Percentiles rank a stretch among this genome's conserved stretches.
phyloP scores from a whole-genome alignment of 2,113 vertebrate species.

The Gila orcuttii region DNA sequence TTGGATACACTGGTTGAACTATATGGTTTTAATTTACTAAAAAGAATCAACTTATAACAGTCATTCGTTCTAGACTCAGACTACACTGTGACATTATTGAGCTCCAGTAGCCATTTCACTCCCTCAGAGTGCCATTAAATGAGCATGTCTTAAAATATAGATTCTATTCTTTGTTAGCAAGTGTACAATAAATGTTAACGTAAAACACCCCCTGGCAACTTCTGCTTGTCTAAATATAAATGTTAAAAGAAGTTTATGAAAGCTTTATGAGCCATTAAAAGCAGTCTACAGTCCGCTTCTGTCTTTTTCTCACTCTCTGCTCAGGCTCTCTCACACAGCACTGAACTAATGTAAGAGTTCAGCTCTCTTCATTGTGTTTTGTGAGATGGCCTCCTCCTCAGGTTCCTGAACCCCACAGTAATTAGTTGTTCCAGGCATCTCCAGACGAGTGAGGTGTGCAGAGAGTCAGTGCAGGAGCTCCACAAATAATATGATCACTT shows the following conservation, averaged over 20 bases:
- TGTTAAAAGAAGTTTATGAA: slow-evolving; percentile 16
- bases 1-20: neutral
- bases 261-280: slow-evolving; percentile 12
- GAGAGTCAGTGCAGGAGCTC: neutral
- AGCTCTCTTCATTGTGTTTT: neutral
- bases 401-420: slow-evolving; percentile 1
- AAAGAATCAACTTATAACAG: neutral
- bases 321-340: neutral
- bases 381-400: neutral
- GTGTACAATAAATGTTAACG: neutral
- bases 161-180: neutral
- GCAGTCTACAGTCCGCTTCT: neutral
- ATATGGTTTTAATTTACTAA: neutral
- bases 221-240: slow-evolving; percentile 5
- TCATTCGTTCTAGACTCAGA: neutral
- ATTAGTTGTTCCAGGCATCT: slow-evolving; percentile 3
- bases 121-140: neutral
- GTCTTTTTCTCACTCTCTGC: neutral
- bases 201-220: neutral
- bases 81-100: neutral
- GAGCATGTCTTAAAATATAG: slow-evolving; percentile 6
- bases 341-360: neutral
- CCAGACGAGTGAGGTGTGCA: neutral
- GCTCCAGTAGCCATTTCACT: neutral
- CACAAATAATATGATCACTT: neutral